These are phyloP conservation scores for Luscinia luscinia DNA, from an alignment of 2,797 vertebrate species.

Conservation along the genomic window DNA sequence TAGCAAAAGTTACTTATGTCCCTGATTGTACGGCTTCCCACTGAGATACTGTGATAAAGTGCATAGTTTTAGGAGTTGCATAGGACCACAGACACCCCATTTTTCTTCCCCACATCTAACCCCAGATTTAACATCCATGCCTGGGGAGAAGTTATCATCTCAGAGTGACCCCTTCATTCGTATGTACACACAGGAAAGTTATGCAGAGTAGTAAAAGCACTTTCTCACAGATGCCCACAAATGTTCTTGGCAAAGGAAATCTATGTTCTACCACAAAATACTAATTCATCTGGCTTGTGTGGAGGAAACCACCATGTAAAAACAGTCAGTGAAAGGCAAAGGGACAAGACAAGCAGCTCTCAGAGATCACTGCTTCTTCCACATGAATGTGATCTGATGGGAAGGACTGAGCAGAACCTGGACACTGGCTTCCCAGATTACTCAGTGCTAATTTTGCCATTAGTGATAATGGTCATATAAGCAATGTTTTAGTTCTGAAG, in stretches of 20 bases:
- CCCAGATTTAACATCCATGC: background rate
- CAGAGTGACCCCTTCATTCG: background rate
- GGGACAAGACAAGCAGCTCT: background rate
- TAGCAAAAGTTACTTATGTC: background rate
- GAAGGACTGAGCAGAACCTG: background rate
- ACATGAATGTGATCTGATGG: background rate
- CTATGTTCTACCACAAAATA: background rate
- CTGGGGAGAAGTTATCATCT: background rate
- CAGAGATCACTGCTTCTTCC: background rate
- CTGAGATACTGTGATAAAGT: background rate
- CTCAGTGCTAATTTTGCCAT: background rate
- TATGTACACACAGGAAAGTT: background rate
- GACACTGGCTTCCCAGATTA: background rate
- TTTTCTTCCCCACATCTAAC: background rate
- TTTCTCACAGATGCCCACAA: background rate
- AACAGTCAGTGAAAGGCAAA: background rate
- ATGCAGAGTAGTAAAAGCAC: background rate
- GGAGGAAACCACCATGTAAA: background rate
- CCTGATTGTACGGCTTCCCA: background rate
- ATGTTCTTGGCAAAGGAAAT: conserved; percentile 41
- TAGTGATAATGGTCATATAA: background rate
- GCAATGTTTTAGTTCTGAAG: background rate
- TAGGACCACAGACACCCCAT: background rate
- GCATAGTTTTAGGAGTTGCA: background rate
- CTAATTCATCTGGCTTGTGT: background rate